These are phyloP conservation scores for Strongylocentrotus purpuratus DNA, from an alignment of 35 echinoderm and acorn worm species.

Conservation along the genomic window DNA sequence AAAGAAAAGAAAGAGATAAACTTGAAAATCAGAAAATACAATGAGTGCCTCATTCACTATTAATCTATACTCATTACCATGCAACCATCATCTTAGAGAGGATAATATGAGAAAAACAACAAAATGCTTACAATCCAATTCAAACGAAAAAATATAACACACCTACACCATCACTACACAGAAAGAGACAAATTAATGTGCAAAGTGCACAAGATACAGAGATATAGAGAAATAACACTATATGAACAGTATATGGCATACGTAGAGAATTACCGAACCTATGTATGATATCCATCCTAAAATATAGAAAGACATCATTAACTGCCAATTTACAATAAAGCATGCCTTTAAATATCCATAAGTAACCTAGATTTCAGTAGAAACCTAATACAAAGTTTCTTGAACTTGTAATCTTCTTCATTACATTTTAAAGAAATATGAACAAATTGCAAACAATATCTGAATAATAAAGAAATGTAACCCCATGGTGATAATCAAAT, in stretches of 20 bases:
- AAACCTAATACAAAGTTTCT: not conserved
- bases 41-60: not conserved
- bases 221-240: not conserved
- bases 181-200: not conserved
- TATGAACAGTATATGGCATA: not conserved
- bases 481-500: not conserved
- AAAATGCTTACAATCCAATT: not conserved
- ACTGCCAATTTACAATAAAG: not conserved
- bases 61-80: not conserved
- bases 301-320: no score
- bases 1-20: not conserved
- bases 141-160: not conserved
- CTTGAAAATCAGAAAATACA: not conserved
- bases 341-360: not conserved
- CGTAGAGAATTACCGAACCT: not conserved
- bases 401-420: not conserved
- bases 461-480: not conserved
- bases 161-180: not conserved
- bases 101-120: not conserved
- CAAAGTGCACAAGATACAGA: not conserved
- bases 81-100: not conserved
- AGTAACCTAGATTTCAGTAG: not conserved
- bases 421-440: not conserved
- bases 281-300: not conserved
- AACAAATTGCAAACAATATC: not conserved